Percentiles rank a stretch among this genome's conserved stretches.
These are phyloP conservation scores for Pteruthius melanotis DNA, from an alignment of 2,113 vertebrate species.

Conservation along the genomic window DNA sequence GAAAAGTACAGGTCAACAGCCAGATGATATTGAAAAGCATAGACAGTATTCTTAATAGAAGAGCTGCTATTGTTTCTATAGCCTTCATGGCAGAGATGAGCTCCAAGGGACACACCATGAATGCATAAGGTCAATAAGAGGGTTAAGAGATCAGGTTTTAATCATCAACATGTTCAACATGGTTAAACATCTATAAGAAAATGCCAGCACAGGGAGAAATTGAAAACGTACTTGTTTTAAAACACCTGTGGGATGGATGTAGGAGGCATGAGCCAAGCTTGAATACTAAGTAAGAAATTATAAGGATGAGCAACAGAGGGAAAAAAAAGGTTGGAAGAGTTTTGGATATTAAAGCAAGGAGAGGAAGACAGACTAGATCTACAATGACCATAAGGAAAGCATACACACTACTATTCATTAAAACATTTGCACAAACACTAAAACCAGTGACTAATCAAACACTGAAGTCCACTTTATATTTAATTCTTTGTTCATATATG, in stretches of 20 bases:
- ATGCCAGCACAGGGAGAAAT: background rate
- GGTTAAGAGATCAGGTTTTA: background rate
- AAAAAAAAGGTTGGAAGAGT: background rate
- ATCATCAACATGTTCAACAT: background rate
- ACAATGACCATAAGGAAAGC: background rate
- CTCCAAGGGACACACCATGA: background rate
- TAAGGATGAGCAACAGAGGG: background rate
- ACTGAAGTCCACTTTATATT: background rate
- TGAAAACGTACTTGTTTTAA: background rate
- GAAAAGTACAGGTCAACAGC: background rate
- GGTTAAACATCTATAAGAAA: background rate
- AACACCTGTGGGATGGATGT: background rate
- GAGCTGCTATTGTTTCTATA: background rate
- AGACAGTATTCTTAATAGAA: background rate
- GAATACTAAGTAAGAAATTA: background rate
- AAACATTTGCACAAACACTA: background rate
- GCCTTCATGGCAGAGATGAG: background rate
- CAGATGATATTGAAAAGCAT: background rate
- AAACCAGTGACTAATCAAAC: background rate
- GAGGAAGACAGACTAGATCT: background rate
- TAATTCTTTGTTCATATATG: background rate
- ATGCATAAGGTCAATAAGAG: background rate
- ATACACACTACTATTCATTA: background rate
- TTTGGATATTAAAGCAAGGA: background rate
- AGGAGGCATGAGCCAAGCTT: background rate